Evolutionary conservation across 2,113 vertebrate species (phyloP).

Genomic region (Tetrao urogallus): DNA sequence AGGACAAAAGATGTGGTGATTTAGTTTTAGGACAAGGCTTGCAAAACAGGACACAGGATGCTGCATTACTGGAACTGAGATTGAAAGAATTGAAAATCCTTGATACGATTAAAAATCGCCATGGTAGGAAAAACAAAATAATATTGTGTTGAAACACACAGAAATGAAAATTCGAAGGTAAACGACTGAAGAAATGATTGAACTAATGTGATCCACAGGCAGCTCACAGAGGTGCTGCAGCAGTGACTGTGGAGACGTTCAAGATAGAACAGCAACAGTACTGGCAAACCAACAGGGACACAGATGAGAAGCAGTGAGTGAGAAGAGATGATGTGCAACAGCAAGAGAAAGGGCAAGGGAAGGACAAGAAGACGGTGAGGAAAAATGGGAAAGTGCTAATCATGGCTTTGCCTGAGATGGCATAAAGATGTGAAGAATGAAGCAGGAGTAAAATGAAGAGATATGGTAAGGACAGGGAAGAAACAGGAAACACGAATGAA

Average conservation of each 20-base stretch:
- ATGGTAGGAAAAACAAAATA: not conserved
- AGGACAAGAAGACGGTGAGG: not conserved
- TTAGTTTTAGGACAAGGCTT: not conserved
- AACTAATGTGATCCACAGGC: not conserved
- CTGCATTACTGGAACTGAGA: not conserved
- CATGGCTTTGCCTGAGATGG: not conserved
- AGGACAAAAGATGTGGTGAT: not conserved
- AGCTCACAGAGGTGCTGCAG: not conserved
- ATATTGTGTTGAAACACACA: not conserved
- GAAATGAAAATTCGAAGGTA: not conserved
- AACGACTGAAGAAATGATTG: not conserved
- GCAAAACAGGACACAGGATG: not conserved
- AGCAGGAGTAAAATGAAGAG: not conserved
- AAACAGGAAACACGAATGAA: not conserved
- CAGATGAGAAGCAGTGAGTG: not conserved
- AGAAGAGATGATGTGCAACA: not conserved
- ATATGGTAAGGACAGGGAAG: not conserved
- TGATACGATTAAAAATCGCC: not conserved
- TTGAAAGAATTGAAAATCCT: not conserved
- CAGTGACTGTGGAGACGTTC: not conserved
- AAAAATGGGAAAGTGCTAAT: not conserved
- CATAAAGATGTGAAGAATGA: not conserved
- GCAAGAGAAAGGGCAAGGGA: not conserved
- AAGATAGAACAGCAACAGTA: not conserved
- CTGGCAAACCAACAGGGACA: not conserved